Conservation (phyloP, 1,140 invertebrate species). For the Matsumurasca onukii region DNA sequence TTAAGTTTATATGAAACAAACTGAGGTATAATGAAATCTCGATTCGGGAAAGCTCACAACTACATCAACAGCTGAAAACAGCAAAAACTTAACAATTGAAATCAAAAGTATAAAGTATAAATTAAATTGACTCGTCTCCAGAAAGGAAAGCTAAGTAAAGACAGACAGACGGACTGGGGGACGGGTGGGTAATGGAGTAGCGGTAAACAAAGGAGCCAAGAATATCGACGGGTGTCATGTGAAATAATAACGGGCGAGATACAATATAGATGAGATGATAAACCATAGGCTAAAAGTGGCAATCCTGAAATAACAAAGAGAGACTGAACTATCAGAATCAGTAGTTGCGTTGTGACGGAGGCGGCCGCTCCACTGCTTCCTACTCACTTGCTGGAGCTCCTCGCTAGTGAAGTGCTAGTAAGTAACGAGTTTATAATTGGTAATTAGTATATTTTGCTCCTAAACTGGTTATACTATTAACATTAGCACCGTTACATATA, state of each 20-base stretch:
- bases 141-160: neutral
- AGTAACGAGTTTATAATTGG: too few species aligned
- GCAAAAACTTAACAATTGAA: neutral
- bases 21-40: too few species aligned
- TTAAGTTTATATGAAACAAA: too few species aligned
- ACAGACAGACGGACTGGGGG: neutral
- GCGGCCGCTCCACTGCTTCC: too few species aligned
- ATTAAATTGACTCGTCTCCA: neutral
- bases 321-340: neutral
- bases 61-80: neutral
- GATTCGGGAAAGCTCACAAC: too few species aligned
- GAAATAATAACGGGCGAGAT: constrained; percentile 20
- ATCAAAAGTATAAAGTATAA: neutral
- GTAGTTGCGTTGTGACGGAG: too few species aligned
- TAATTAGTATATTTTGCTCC: too few species aligned
- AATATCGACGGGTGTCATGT: constrained; percentile 20
- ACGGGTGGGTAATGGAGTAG: neutral
- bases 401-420: too few species aligned
- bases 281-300: constrained; percentile 22
- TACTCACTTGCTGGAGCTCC: too few species aligned
- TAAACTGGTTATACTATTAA: too few species aligned
- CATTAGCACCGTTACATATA: too few species aligned
- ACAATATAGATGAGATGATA: constrained; percentile 27
- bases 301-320: constrained; percentile 18
- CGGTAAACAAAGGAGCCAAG: constrained; percentile 21